These are phyloP conservation scores for Drosophila watanabei DNA, from an alignment of 1,140 invertebrate genomes.

Conservation along the genomic window DNA sequence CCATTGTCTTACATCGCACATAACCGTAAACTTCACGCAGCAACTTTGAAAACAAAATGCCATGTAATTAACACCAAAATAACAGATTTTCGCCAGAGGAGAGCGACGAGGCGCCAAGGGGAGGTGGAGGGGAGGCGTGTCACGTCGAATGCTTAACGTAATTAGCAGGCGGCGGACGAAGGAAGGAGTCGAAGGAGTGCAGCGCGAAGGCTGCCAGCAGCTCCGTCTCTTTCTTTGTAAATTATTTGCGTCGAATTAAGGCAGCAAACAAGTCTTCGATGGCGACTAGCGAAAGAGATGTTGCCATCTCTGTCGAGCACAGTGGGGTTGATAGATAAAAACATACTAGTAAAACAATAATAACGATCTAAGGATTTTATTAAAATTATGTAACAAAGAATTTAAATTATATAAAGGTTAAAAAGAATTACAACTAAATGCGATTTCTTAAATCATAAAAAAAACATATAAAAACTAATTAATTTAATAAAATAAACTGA, in stretches of 20 bases:
- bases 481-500: too few species aligned
- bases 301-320: slow-evolving; percentile 22
- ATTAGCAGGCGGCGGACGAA: slow-evolving; percentile 58
- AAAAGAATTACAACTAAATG: too few species aligned
- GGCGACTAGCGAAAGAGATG: slow-evolving; percentile 5
- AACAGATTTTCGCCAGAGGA: slow-evolving; percentile 59
- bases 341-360: too few species aligned
- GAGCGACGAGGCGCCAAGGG: background rate
- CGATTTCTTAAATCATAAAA: too few species aligned
- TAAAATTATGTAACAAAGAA: too few species aligned
- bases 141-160: slow-evolving; percentile 78
- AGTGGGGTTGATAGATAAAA: slow-evolving; percentile 9
- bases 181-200: slow-evolving; percentile 22
- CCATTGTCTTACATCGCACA: slow-evolving; percentile 29
- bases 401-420: too few species aligned
- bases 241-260: slow-evolving; percentile 79
- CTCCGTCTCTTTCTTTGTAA: slow-evolving; percentile 42
- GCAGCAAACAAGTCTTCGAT: slow-evolving; percentile 69
- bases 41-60: slow-evolving; percentile 58
- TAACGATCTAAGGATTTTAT: too few species aligned
- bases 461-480: too few species aligned
- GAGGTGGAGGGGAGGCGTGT: slow-evolving; percentile 60
- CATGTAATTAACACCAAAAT: slow-evolving; percentile 73
- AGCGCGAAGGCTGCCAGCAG: background rate
- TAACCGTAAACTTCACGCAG: slow-evolving; percentile 55